Conservation (phyloP, 2,797 vertebrate species). For the Tadarida brasiliensis region DNA sequence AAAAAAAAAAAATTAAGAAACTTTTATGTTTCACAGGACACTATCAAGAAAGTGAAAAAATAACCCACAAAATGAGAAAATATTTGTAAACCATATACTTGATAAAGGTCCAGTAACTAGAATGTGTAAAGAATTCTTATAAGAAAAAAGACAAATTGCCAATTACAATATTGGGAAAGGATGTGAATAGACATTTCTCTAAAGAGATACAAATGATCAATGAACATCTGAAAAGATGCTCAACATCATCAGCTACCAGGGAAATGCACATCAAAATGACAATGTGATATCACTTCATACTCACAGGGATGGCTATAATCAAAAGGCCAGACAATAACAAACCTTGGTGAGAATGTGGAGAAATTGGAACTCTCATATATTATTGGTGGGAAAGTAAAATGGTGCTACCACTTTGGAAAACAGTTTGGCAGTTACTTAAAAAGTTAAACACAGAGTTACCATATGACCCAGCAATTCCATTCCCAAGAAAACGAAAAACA, state of each 20-base stretch:
- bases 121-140: neutral
- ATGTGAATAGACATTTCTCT: neutral
- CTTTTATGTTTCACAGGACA: neutral
- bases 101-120: neutral
- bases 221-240: neutral
- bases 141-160: neutral
- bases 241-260: neutral
- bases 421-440: constrained; percentile 36
- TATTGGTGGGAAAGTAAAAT: neutral
- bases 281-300: neutral
- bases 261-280: constrained; percentile 27
- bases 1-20: constrained; percentile 36
- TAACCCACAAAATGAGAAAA: neutral
- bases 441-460: neutral
- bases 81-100: neutral
- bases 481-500: neutral
- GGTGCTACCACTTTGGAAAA: constrained; percentile 13
- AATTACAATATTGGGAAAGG: neutral
- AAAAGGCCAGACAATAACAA: constrained; percentile 22
- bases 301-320: neutral
- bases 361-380: neutral
- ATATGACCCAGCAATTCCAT: neutral
- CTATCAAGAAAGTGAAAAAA: neutral
- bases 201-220: neutral
- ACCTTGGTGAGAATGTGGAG: neutral